Evolutionary conservation across 2,797 vertebrate genomes (phyloP).

Genomic region (Chanos chanos): DNA sequence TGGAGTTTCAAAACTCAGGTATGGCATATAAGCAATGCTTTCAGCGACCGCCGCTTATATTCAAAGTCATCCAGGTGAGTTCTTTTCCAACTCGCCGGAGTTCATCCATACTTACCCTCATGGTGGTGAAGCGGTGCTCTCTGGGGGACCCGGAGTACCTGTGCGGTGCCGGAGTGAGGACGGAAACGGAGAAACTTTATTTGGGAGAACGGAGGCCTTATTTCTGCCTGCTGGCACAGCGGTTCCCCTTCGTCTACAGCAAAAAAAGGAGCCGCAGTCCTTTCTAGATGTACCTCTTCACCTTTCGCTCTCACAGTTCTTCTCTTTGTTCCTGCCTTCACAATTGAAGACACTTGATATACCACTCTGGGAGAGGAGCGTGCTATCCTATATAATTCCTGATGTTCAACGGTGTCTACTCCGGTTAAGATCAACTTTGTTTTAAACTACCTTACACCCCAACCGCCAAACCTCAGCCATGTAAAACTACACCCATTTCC

Average conservation of each 20-base stretch:
- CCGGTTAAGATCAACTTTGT: slow-evolving; percentile 5
- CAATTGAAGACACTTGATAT: not conserved
- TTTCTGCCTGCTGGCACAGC: no score
- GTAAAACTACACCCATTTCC: slow-evolving; percentile 17
- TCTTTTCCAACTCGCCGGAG: no score
- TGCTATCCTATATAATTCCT: not conserved
- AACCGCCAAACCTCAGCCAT: slow-evolving; percentile 9
- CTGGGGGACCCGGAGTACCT: no score
- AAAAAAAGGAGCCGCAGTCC: not conserved
- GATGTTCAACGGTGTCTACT: not conserved
- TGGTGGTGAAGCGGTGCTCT: not conserved
- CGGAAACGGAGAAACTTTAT: no score
- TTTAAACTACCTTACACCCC: slow-evolving; percentile 3
- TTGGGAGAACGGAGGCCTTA: no score
- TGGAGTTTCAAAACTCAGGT: no score
- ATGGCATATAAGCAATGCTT: no score
- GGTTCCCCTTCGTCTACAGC: not conserved
- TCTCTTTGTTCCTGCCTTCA: not conserved
- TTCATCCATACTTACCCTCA: slow-evolving; percentile 38
- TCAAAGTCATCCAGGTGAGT: no score
- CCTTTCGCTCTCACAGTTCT: not conserved
- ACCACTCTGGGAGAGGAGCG: not conserved
- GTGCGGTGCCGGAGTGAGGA: slow-evolving; percentile 1
- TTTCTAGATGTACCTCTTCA: not conserved
- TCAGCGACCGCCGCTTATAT: no score